These are phyloP conservation scores for Takifugu bimaculatus DNA, from an alignment of 2,113 vertebrate genomes.

Conservation along the genomic window DNA sequence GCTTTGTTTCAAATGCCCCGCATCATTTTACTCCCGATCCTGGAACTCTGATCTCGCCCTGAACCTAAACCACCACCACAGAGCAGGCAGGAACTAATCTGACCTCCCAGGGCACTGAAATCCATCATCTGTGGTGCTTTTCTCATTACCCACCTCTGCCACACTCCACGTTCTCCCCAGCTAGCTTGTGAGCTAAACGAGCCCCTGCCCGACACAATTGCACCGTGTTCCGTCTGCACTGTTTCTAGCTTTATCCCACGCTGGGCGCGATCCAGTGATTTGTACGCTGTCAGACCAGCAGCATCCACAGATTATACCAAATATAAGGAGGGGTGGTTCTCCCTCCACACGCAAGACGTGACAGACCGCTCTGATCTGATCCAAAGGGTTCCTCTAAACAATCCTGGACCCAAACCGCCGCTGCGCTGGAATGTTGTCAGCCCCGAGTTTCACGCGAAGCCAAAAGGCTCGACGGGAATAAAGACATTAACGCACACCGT, in stretches of 20 bases:
- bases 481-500: constrained; percentile 52
- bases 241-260: constrained; percentile 63
- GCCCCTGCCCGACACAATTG: constrained; percentile 18
- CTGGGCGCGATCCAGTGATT: constrained; percentile 55
- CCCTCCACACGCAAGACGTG: constrained; percentile 34
- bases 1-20: constrained; percentile 38
- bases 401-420: constrained; percentile 58
- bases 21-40: constrained; percentile 35
- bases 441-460: constrained; percentile 52
- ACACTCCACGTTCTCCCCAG: constrained; percentile 1
- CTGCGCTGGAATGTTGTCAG: constrained; percentile 54
- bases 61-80: constrained; percentile 25
- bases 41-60: constrained; percentile 32
- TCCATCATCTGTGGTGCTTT: constrained; percentile 31
- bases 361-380: constrained; percentile 31
- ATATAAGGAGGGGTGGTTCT: constrained; percentile 57
- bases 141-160: constrained; percentile 16
- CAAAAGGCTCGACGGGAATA: constrained; percentile 37
- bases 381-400: constrained; percentile 62
- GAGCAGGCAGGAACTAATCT: constrained; percentile 24
- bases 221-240: constrained; percentile 55
- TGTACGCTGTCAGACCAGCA: constrained; percentile 52
- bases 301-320: constrained; percentile 68
- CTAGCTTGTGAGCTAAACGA: constrained; percentile 3
- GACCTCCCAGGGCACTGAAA: constrained; percentile 44